These are phyloP conservation scores for Nesidiocoris tenuis DNA, from an alignment of 2,888 invertebrate genomes.

Conservation along the genomic window DNA sequence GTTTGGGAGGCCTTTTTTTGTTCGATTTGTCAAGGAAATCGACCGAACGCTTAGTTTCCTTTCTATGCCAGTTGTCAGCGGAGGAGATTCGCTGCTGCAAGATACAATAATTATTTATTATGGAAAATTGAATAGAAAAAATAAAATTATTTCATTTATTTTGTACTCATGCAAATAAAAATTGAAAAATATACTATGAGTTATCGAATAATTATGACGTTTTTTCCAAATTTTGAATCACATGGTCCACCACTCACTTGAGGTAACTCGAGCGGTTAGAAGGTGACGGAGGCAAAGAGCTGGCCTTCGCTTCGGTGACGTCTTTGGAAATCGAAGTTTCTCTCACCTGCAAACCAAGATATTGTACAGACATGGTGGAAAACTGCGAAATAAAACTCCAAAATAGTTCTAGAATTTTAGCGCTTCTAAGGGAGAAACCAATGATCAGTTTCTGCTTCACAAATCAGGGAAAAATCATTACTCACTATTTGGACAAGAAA, in stretches of 20 bases:
- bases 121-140: slow-evolving; percentile 21
- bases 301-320: slow-evolving; percentile 55
- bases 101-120: slow-evolving; percentile 6
- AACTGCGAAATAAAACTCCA: too few relatives aligned
- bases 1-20: slow-evolving; percentile 57
- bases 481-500: too few relatives aligned
- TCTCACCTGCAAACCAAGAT: neutral
- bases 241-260: slow-evolving; percentile 7
- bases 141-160: slow-evolving; percentile 4
- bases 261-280: slow-evolving; percentile 57
- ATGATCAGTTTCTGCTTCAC: too few relatives aligned
- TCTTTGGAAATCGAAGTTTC: slow-evolving; percentile 54
- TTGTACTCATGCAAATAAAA: neutral
- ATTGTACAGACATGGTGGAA: too few relatives aligned
- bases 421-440: too few relatives aligned
- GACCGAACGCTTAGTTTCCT: slow-evolving; percentile 54
- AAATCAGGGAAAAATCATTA: too few relatives aligned
- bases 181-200: neutral
- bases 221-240: too few relatives aligned
- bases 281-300: slow-evolving; percentile 62
- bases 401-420: too few relatives aligned
- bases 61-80: slow-evolving; percentile 53
- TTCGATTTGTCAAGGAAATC: slow-evolving; percentile 47
- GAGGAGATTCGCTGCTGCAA: slow-evolving; percentile 59
- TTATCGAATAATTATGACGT: too few relatives aligned